Percentiles rank a stretch among this genome's conserved stretches.
Conservation (phyloP, 2,797 vertebrate genomes). For the Pogoniulus pusillus region DNA sequence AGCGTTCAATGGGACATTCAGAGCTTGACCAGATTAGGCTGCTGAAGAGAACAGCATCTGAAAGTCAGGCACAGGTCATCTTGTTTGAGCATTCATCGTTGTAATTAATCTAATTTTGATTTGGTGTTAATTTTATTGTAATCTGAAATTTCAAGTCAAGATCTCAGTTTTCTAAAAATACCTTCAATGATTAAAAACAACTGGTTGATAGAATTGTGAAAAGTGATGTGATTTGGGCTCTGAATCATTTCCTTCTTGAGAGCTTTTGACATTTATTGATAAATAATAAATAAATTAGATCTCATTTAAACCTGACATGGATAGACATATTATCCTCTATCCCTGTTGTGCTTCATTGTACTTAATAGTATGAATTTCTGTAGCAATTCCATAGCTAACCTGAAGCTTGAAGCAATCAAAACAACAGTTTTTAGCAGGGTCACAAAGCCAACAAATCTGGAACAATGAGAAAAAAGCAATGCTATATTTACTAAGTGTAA, state of each 20-base stretch:
- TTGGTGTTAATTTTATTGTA: neutral
- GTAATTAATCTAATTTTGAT: slow-evolving; percentile 31
- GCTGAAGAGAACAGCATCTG: slow-evolving; percentile 74
- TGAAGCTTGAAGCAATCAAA: neutral
- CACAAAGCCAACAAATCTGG: neutral
- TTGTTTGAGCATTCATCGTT: slow-evolving; percentile 82
- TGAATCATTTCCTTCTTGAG: neutral
- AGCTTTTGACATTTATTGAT: neutral
- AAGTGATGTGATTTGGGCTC: neutral
- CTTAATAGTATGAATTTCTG: neutral
- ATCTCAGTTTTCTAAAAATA: neutral
- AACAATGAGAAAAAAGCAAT: neutral
- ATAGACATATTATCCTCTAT: neutral
- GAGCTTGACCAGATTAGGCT: slow-evolving; percentile 72
- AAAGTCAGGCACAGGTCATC: slow-evolving; percentile 81
- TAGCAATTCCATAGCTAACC: neutral
- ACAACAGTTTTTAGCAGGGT: neutral
- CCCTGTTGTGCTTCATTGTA: neutral
- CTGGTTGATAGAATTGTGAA: neutral
- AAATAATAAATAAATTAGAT: neutral
- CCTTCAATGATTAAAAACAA: neutral
- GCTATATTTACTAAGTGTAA: neutral
- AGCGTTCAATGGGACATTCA: slow-evolving; percentile 55
- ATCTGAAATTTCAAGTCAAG: neutral
- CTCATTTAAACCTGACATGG: neutral